A percentile compares a stretch with the other conserved stretches of the same genome.
Evolutionary conservation across 2,797 vertebrate genomes (phyloP).

Genomic region (Chaenodraco wilsoni): DNA sequence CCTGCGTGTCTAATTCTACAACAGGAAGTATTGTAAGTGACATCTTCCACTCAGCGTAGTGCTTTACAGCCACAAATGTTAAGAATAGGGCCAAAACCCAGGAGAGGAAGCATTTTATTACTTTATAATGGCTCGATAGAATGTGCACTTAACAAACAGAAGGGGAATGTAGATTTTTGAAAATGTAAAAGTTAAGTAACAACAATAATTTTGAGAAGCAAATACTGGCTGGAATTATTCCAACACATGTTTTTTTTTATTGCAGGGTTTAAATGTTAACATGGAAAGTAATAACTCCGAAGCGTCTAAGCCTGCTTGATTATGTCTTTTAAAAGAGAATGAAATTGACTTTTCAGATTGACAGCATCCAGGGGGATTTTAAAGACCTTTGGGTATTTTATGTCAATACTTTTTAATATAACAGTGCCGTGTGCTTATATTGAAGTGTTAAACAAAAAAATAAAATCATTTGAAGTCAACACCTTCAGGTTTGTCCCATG

Average conservation of each 20-base stretch:
- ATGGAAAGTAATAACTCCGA: slow-evolving; percentile 13
- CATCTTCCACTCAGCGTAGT: slow-evolving; percentile 58
- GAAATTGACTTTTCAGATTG: slow-evolving; percentile 16
- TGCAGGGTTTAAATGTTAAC: slow-evolving; percentile 5
- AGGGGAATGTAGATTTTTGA: slow-evolving; percentile 40
- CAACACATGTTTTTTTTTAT: slow-evolving; percentile 8
- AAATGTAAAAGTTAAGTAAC: slow-evolving; percentile 39
- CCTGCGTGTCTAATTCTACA: slow-evolving; percentile 75
- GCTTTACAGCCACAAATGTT: slow-evolving; percentile 63
- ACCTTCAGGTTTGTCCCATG: not conserved
- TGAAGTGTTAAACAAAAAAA: not conserved
- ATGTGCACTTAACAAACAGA: slow-evolving; percentile 38
- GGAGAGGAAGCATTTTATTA: slow-evolving; percentile 59
- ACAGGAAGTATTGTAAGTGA: slow-evolving; percentile 73
- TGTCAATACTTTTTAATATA: slow-evolving; percentile 11
- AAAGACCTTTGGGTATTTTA: not conserved
- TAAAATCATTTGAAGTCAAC: not conserved
- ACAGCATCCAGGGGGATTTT: not conserved
- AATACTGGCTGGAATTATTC: slow-evolving; percentile 5
- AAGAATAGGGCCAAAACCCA: slow-evolving; percentile 53
- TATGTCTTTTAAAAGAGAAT: not conserved
- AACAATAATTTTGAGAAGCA: slow-evolving; percentile 15
- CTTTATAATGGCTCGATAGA: slow-evolving; percentile 58
- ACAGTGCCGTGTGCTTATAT: not conserved
- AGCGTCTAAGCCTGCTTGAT: slow-evolving; percentile 8